Evolutionary conservation across 1,140 invertebrate genomes (phyloP).

Genomic region (Ceratosolen solmsi): DNA sequence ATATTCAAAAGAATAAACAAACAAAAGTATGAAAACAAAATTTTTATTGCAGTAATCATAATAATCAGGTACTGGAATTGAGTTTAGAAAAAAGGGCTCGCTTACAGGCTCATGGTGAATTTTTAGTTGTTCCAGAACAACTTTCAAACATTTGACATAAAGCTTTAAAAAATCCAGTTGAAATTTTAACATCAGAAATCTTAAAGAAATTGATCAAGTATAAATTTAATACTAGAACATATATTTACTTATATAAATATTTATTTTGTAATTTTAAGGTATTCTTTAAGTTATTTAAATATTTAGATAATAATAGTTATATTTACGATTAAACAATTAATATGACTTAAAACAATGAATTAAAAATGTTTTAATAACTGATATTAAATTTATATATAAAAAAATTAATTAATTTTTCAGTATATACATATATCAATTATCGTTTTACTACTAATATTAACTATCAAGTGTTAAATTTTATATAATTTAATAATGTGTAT

Average conservation of each 20-base stretch:
- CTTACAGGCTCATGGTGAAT: constrained; percentile 63
- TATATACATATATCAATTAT: too few relatives aligned
- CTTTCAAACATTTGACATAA: constrained; percentile 73
- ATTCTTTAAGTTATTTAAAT: constrained; percentile 6
- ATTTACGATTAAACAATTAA: too few relatives aligned
- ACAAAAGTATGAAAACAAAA: neutral
- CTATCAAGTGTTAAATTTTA: too few relatives aligned
- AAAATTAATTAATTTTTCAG: too few relatives aligned
- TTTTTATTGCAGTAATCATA: constrained; percentile 58
- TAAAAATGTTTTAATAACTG: too few relatives aligned
- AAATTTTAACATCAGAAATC: constrained; percentile 56
- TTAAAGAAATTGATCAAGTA: constrained; percentile 64
- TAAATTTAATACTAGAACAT: constrained; percentile 32
- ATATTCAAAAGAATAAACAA: neutral
- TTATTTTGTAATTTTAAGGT: constrained; percentile 11
- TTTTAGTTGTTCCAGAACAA: constrained; percentile 64
- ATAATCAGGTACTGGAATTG: constrained; percentile 65
- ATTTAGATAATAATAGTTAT: too few relatives aligned
- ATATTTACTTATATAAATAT: neutral
- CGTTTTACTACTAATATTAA: constrained; percentile 27
- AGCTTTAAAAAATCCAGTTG: constrained; percentile 66
- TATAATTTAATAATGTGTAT: too few relatives aligned
- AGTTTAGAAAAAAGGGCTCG: constrained; percentile 67
- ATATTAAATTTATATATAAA: too few relatives aligned
- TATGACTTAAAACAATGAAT: too few relatives aligned